These are phyloP conservation scores for Picathartes gymnocephalus DNA, from an alignment of 2,113 vertebrate genomes.

Conservation along the genomic window DNA sequence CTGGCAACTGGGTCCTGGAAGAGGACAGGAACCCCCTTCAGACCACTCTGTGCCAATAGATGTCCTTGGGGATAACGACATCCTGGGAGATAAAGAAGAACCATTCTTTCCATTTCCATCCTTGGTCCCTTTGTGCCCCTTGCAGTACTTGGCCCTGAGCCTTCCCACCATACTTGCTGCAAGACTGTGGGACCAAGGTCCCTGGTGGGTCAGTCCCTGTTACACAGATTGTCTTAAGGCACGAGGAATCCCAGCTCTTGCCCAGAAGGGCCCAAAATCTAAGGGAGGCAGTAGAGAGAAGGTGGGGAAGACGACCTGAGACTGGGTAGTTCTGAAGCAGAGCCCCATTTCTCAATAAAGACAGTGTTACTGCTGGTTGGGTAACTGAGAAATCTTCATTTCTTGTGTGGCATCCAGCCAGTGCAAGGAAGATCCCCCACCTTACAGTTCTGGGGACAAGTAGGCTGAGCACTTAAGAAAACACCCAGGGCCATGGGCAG, in stretches of 20 bases:
- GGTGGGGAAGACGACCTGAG: not conserved
- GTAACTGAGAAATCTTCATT: not conserved
- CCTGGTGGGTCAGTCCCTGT: not conserved
- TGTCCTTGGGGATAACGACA: not conserved
- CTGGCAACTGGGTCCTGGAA: not conserved
- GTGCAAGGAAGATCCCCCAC: not conserved
- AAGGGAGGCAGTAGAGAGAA: not conserved
- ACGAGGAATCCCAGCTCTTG: not conserved
- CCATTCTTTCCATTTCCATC: not conserved
- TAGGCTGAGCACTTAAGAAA: not conserved
- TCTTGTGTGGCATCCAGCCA: not conserved
- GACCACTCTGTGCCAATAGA: not conserved
- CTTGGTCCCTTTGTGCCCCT: not conserved
- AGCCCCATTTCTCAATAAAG: not conserved
- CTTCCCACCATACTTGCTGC: not conserved
- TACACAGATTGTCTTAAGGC: not conserved
- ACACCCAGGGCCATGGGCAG: not conserved
- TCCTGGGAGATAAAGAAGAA: not conserved
- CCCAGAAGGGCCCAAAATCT: not conserved
- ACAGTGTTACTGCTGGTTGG: not conserved
- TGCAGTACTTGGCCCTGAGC: not conserved
- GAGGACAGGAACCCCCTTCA: not conserved
- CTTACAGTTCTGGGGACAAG: not conserved
- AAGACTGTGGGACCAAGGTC: not conserved
- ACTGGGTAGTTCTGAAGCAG: not conserved